These are phyloP conservation scores for Muraenolepis orangiensis DNA, from an alignment of 2,797 vertebrate genomes.

Conservation along the genomic window DNA sequence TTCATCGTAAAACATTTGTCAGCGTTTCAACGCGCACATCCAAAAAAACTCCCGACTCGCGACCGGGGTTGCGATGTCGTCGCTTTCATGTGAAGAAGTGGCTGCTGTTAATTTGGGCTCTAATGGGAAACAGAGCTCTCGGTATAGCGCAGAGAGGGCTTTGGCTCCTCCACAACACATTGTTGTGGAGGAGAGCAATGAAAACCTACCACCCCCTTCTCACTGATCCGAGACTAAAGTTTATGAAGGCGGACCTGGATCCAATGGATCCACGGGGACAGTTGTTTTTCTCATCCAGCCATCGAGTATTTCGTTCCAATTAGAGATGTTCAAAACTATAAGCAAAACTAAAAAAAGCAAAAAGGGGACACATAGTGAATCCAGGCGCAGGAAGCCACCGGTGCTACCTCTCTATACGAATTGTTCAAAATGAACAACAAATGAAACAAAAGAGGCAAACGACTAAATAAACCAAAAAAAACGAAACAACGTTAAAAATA, in stretches of 20 bases:
- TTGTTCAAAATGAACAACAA: not conserved
- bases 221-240: slow-evolving; percentile 38
- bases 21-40: slow-evolving; percentile 3
- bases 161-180: slow-evolving; percentile 26
- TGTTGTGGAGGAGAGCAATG: slow-evolving; percentile 30
- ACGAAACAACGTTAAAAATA: not conserved
- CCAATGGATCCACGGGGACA: slow-evolving; percentile 22
- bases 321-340: slow-evolving; percentile 6
- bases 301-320: not conserved
- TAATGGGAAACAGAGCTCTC: slow-evolving; percentile 42
- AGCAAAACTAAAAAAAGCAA: too few species aligned
- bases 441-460: too few species aligned
- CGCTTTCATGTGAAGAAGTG: slow-evolving; percentile 36
- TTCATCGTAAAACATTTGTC: not conserved
- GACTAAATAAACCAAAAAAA: not conserved
- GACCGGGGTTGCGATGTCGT: slow-evolving; percentile 31
- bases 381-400: not conserved
- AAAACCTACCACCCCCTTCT: slow-evolving; percentile 32
- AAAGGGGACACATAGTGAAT: not conserved
- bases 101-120: slow-evolving; percentile 40
- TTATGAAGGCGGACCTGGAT: slow-evolving; percentile 35
- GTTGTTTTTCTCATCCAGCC: slow-evolving; percentile 9
- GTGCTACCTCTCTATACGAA: not conserved
- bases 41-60: slow-evolving; percentile 14
- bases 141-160: not conserved